A percentile compares a stretch with the other conserved stretches of the same genome.
Conservation (phyloP, 1,140 invertebrate genomes). For the Drosophila grimshawi region DNA sequence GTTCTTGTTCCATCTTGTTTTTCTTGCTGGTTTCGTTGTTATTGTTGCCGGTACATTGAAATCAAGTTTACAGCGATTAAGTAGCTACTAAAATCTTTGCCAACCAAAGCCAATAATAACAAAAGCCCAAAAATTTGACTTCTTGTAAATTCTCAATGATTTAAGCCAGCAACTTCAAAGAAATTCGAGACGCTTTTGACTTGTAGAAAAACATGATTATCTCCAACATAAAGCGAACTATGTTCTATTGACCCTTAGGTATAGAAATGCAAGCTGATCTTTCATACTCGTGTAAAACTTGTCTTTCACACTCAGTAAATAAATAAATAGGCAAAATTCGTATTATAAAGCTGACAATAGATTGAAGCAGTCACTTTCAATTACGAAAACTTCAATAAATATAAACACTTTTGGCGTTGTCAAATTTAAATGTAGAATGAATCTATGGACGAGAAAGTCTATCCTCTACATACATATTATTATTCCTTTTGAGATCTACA, state of each 20-base stretch:
- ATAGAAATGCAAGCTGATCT: too few species aligned
- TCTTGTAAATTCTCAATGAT: background rate
- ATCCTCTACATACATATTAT: too few species aligned
- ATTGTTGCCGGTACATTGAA: slow-evolving; percentile 46
- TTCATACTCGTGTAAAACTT: too few species aligned
- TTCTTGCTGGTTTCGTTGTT: slow-evolving; percentile 9
- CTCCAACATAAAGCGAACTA: background rate
- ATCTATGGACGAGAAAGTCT: too few species aligned
- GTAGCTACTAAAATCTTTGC: slow-evolving; percentile 67
- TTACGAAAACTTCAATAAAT: too few species aligned
- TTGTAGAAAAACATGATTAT: background rate
- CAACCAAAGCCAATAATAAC: slow-evolving; percentile 48
- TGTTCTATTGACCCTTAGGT: background rate
- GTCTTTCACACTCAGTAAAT: too few species aligned
- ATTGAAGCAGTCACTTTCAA: too few species aligned
- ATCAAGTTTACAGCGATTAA: slow-evolving; percentile 78
- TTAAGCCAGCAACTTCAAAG: background rate
- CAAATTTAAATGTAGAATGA: too few species aligned
- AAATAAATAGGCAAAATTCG: too few species aligned
- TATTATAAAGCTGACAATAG: too few species aligned
- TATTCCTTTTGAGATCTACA: too few species aligned
- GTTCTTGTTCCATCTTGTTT: slow-evolving; percentile 11
- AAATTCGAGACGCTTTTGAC: background rate
- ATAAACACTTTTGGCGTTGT: too few species aligned
- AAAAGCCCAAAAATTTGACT: slow-evolving; percentile 10